These are phyloP conservation scores for Eupsittula cactorum DNA, from an alignment of 2,113 vertebrate species.

Conservation along the genomic window DNA sequence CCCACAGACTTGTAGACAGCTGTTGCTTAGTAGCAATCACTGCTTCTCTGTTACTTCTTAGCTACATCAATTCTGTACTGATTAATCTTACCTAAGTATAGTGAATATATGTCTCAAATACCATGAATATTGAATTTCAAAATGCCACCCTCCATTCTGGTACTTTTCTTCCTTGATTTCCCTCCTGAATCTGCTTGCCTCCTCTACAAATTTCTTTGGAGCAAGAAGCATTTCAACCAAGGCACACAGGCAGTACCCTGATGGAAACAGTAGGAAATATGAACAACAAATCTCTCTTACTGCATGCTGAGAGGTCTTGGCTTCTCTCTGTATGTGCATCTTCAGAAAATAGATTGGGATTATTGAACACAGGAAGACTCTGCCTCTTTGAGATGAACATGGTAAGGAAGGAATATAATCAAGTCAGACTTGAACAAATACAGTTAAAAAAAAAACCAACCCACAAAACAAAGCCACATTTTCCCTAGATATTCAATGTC, in stretches of 20 bases:
- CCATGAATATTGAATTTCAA: background rate
- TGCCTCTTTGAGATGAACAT: background rate
- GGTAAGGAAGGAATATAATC: background rate
- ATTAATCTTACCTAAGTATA: background rate
- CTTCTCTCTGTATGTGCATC: background rate
- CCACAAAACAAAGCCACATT: background rate
- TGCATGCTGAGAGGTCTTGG: background rate
- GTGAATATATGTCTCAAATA: background rate
- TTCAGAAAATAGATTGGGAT: slow-evolving; percentile 22
- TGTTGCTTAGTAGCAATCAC: background rate
- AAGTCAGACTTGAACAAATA: background rate
- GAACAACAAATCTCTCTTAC: background rate
- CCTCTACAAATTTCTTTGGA: background rate
- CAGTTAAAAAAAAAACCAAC: background rate
- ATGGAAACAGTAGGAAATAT: slow-evolving; percentile 4
- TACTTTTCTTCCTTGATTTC: background rate
- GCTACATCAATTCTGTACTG: background rate
- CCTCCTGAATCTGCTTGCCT: background rate
- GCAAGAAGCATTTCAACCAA: background rate
- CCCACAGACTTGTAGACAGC: background rate
- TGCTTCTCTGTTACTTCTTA: background rate
- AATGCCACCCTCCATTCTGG: background rate
- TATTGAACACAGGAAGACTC: background rate
- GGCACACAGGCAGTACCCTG: background rate
- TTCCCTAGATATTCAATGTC: background rate